Conservation (phyloP, 2,113 vertebrate genomes). For the Crotalus tigris region DNA sequence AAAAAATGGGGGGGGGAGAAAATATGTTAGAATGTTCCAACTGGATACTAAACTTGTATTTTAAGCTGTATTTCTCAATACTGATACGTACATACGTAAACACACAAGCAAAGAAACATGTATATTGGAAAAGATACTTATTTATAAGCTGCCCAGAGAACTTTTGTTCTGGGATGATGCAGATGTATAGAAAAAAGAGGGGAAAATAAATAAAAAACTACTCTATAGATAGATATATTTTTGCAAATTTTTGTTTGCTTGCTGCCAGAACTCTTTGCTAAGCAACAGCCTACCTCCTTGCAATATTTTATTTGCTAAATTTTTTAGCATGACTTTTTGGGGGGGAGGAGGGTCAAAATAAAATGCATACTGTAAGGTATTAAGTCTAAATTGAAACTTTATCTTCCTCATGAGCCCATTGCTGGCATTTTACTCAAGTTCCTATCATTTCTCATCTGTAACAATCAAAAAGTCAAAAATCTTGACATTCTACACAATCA, state of each 20-base stretch:
- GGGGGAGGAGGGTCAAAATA: not conserved
- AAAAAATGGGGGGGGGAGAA: not conserved
- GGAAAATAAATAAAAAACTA: not conserved
- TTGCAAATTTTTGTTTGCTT: conserved; percentile 46
- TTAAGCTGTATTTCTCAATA: not conserved
- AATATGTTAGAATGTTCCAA: conserved; percentile 39
- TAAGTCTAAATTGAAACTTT: not conserved
- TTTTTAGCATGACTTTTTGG: conserved; percentile 8
- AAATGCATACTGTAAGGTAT: not conserved
- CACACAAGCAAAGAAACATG: not conserved
- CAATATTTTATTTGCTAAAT: conserved; percentile 28
- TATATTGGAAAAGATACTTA: conserved; percentile 1
- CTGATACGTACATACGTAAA: not conserved
- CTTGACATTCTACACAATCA: not conserved
- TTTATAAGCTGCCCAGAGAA: not conserved
- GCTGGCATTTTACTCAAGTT: not conserved
- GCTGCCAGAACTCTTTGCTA: conserved; percentile 21
- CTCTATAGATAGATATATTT: conserved; percentile 16
- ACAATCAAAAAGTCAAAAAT: not conserved
- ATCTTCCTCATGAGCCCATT: not conserved
- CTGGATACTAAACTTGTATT: accelerated
- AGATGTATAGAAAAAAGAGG: not conserved
- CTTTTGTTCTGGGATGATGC: not conserved
- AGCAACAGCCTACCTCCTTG: conserved; percentile 17
- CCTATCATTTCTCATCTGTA: not conserved